Base-by-base conservation (phyloP, 1,140 invertebrate species). In the Vollenhovia emeryi region DNA sequence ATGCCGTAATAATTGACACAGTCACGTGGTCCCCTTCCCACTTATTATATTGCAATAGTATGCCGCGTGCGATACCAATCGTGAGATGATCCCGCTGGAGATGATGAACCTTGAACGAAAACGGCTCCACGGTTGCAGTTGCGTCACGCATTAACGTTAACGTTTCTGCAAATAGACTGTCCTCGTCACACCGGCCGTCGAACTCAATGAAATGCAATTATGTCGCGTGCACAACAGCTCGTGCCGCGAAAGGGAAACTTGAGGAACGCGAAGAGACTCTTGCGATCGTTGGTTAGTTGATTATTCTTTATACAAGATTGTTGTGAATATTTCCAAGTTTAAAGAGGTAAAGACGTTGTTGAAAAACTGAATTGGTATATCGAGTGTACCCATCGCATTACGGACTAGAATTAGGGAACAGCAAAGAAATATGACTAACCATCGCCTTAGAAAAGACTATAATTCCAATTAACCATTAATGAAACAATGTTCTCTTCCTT, bases 91-190 rank as follows among this genome's bases (percentile, higher is more conserved):
- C 50, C 50, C 5, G 30, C 50, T 40, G 13, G 24, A 43, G 36
- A 30, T 55, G 73, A 43, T 59, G 36, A 50, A 45, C 66, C 78
- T 82, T 71, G 78, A 82, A 52, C n/a, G 75, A 79, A 79, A 71
- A 71, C 13, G n/a, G 8, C 24, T 43, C 6, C 40, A 11, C 40
- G 18, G 7, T 57, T 27, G 24, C 5, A 30, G 11, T 78, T 78
- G 18, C 13, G 59, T 64, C n/a, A 50, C 21, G 27, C 57, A n/a
- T 64, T 64, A n/a, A n/a, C n/a, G n/a, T n/a, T n/a, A n/a, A 43
- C 48, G 18, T 48, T 30, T 30, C 66, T 52, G 30, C 69, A 71
- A 82, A 57, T 82, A 43, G 57, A 36, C 13, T 52, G 1, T 13
- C 40, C 33, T 57, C 57, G 18, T 0, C 21, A 40, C 21, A 55